These are phyloP conservation scores for Hemichromis elongatus DNA, from an alignment of 2,113 vertebrate genomes.

Conservation along the genomic window DNA sequence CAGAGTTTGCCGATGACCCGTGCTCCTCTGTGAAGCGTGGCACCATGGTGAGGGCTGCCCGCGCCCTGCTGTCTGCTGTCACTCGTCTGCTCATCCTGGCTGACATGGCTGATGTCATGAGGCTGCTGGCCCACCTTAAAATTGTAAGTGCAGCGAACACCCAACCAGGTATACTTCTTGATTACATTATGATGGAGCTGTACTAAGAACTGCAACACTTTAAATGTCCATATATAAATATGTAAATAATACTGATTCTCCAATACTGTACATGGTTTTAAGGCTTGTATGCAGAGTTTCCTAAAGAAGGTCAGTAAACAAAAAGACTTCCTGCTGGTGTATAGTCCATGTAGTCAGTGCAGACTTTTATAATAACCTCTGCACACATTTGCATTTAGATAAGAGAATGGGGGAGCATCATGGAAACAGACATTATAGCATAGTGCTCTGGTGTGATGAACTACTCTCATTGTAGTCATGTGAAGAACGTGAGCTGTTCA, in stretches of 20 bases:
- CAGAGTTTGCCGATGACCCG: slow-evolving; percentile 94
- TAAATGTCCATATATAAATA: neutral
- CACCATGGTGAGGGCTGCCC: slow-evolving; percentile 95
- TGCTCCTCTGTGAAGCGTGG: slow-evolving; percentile 97
- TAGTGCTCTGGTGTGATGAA: neutral
- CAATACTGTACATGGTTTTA: neutral
- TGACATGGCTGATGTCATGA: slow-evolving; percentile 99
- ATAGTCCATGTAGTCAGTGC: neutral
- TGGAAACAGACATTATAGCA: neutral
- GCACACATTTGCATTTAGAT: slow-evolving; percentile 45
- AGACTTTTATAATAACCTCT: slow-evolving; percentile 2
- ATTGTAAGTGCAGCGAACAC: slow-evolving; percentile 76
- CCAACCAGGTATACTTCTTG: neutral
- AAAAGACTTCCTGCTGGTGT: neutral
- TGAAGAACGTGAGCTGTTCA: neutral
- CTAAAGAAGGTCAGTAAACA: neutral
- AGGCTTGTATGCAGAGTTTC: neutral
- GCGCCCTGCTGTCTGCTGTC: slow-evolving; percentile 92
- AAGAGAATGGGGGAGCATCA: slow-evolving; percentile 5
- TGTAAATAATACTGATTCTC: neutral
- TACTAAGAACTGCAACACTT: neutral
- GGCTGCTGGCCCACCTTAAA: slow-evolving; percentile 94
- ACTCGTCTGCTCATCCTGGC: slow-evolving; percentile 96
- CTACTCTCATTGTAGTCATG: neutral
- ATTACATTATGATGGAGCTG: neutral